Evolutionary conservation across 2,888 invertebrate genomes (phyloP).

Genomic region (Calameuta pallipes): DNA sequence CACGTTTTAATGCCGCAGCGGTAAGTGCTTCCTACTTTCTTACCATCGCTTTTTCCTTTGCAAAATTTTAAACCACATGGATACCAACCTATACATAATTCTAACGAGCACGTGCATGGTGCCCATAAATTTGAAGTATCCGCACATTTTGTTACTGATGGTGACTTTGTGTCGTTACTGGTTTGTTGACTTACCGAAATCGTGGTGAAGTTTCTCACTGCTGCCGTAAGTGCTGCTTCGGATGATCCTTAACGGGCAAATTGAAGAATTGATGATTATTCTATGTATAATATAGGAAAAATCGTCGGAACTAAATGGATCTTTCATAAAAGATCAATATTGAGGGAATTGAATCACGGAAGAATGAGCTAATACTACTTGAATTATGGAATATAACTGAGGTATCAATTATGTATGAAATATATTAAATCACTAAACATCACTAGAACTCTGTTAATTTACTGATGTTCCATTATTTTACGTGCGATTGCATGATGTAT

Average conservation of each 20-base stretch:
- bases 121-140: constrained; percentile 76
- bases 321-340: no score
- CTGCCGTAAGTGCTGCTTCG: constrained; percentile 77
- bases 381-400: no score
- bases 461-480: no score
- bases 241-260: constrained; percentile 71
- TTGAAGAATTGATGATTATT: no score
- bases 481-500: no score
- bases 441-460: no score
- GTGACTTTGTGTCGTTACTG: constrained; percentile 51
- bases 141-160: constrained; percentile 69
- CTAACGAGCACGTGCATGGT: constrained; percentile 86
- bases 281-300: no score
- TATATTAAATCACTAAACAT: no score
- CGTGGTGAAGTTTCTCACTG: constrained; percentile 78
- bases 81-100: constrained; percentile 94
- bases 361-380: no score
- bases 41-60: constrained; percentile 79
- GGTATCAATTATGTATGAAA: no score
- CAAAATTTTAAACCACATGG: constrained; percentile 96
- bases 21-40: constrained; percentile 78
- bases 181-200: constrained; percentile 63
- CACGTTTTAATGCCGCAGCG: constrained; percentile 97
- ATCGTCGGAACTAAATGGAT: no score
- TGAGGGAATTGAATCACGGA: no score